These are phyloP conservation scores for Diplodus puntazzo DNA, from an alignment of 2,797 vertebrate genomes.

Conservation along the genomic window DNA sequence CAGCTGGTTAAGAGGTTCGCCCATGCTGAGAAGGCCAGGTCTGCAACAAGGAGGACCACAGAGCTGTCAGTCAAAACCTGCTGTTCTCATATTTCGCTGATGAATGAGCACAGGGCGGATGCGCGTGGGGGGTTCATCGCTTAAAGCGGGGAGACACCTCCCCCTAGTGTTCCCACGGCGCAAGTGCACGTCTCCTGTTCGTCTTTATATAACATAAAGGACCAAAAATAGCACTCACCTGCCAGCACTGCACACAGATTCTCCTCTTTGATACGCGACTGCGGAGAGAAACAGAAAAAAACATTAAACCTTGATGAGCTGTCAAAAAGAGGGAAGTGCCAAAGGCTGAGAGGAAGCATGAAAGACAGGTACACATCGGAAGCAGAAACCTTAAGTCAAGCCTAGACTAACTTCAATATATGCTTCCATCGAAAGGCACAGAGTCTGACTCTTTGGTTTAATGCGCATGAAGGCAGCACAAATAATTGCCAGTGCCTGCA, in stretches of 20 bases:
- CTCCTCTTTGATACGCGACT: slow-evolving; percentile 97
- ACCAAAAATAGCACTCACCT: slow-evolving; percentile 87
- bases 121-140: background rate
- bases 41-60: slow-evolving; percentile 79
- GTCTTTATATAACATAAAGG: slow-evolving; percentile 59
- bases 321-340: slow-evolving; percentile 61
- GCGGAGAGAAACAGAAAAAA: slow-evolving; percentile 74
- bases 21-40: slow-evolving; percentile 94
- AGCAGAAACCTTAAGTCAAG: slow-evolving; percentile 46
- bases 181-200: slow-evolving; percentile 35
- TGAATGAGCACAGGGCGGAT: slow-evolving; percentile 1
- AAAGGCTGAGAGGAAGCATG: slow-evolving; percentile 50
- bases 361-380: slow-evolving; percentile 42
- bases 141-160: slow-evolving; percentile 79
- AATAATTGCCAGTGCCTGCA: slow-evolving; percentile 52
- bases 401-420: slow-evolving; percentile 46
- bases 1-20: slow-evolving; percentile 91
- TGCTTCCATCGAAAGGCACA: slow-evolving; percentile 15
- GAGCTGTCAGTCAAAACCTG: slow-evolving; percentile 64
- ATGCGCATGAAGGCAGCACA: slow-evolving; percentile 50
- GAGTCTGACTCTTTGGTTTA: slow-evolving; percentile 48
- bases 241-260: slow-evolving; percentile 92
- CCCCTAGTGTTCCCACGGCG: slow-evolving; percentile 84
- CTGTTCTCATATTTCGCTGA: slow-evolving; percentile 19
- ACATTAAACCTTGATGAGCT: slow-evolving; percentile 66